phyloP scores from a whole-genome alignment of 1,140 invertebrate genomes.

The Pectinophora gossypiella region DNA sequence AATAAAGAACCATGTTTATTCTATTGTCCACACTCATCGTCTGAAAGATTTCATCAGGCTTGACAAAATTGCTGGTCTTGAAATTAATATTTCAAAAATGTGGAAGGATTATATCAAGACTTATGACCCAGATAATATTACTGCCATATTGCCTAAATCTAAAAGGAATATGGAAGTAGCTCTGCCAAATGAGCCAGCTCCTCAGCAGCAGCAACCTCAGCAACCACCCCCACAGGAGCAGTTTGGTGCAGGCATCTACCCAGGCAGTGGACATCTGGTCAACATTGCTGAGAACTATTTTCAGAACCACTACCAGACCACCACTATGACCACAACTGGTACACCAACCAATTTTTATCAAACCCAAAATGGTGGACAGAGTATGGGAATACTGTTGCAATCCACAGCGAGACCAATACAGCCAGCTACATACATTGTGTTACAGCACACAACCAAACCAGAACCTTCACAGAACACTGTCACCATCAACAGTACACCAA shows the following conservation, averaged over 20 bases:
- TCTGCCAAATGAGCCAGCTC: conserved; percentile 28
- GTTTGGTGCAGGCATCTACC: conserved; percentile 57
- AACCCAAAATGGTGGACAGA: conserved; percentile 50
- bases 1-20: conserved; percentile 76
- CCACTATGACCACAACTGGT: conserved; percentile 37
- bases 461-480: conserved; percentile 47
- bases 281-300: conserved; percentile 73
- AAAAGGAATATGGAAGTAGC: conserved; percentile 50
- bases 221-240: conserved; percentile 39
- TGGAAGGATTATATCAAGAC: conserved; percentile 76
- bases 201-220: conserved; percentile 27
- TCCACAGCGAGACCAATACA: conserved; percentile 47
- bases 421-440: conserved; percentile 53
- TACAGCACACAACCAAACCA: conserved; percentile 61
- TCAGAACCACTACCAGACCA: conserved; percentile 62
- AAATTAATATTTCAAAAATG: conserved; percentile 78
- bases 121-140: conserved; percentile 72
- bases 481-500: conserved; percentile 34
- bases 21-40: conserved; percentile 72
- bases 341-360: conserved; percentile 61
- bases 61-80: conserved; percentile 72
- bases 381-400: conserved; percentile 62
- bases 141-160: conserved; percentile 64
- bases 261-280: conserved; percentile 66
- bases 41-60: conserved; percentile 73